Evolutionary conservation across 2,113 vertebrate species (phyloP).

Genomic region (Peucedramus taeniatus): DNA sequence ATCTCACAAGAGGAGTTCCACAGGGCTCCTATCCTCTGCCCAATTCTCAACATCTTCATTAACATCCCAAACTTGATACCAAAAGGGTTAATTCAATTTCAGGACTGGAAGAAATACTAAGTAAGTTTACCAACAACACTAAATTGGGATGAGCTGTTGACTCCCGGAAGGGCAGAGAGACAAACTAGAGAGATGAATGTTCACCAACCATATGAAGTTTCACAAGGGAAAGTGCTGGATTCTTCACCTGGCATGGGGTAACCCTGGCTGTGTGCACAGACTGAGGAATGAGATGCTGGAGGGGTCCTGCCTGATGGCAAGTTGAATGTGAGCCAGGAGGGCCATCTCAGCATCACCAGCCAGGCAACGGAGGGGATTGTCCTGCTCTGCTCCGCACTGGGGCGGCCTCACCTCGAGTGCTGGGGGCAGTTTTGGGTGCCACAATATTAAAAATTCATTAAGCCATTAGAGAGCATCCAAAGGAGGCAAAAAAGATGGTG

Average conservation of each 20-base stretch:
- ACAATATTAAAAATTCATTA: not conserved
- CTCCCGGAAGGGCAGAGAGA: not conserved
- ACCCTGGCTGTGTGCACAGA: not conserved
- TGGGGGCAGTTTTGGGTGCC: not conserved
- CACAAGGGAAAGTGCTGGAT: not conserved
- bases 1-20: not conserved
- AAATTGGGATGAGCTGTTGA: not conserved
- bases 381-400: not conserved
- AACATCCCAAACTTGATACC: not conserved
- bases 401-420: accelerated
- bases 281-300: not conserved
- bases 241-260: not conserved
- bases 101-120: not conserved
- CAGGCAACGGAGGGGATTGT: not conserved
- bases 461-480: not conserved
- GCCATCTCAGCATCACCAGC: not conserved
- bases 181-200: not conserved
- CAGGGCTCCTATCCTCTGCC: not conserved
- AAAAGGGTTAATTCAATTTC: not conserved
- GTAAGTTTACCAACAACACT: not conserved
- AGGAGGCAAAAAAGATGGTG: not conserved
- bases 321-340: not conserved
- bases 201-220: not conserved
- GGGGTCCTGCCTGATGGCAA: not conserved
- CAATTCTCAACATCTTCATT: not conserved